Evolutionary conservation across 1,140 invertebrate genomes (phyloP).

Genomic region (Anadara kagoshimensis): DNA sequence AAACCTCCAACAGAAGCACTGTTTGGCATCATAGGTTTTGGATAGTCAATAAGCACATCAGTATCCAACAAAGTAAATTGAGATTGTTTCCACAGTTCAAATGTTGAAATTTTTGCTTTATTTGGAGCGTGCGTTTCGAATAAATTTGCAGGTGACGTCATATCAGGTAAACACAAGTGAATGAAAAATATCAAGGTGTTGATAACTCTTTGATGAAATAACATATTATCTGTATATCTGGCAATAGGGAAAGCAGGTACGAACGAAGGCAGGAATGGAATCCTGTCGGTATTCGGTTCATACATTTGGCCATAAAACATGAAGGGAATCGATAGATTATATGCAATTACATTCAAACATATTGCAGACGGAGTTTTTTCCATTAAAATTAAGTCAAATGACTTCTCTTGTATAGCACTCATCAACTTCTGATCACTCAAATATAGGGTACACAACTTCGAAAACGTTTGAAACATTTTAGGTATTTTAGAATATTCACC

Average conservation of each 20-base stretch:
- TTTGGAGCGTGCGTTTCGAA: no score
- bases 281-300: neutral
- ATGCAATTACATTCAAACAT: slow-evolving; percentile 13
- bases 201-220: no score
- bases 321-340: slow-evolving; percentile 18
- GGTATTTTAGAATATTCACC: no score
- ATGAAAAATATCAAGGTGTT: no score
- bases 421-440: neutral
- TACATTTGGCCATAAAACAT: neutral
- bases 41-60: slow-evolving; percentile 46
- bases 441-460: neutral
- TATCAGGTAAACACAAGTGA: no score
- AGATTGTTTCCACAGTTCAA: slow-evolving; percentile 1
- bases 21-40: slow-evolving; percentile 46
- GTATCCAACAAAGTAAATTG: slow-evolving; percentile 40
- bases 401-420: neutral
- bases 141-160: no score
- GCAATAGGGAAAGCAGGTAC: neutral
- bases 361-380: no score
- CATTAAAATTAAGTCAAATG: neutral
- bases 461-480: neutral
- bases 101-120: no score
- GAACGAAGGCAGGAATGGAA: slow-evolving; percentile 21
- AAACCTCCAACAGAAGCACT: slow-evolving; percentile 43
- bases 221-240: no score